phyloP scores from a whole-genome alignment of 2,113 vertebrate genomes.

The Trinectes maculatus region DNA sequence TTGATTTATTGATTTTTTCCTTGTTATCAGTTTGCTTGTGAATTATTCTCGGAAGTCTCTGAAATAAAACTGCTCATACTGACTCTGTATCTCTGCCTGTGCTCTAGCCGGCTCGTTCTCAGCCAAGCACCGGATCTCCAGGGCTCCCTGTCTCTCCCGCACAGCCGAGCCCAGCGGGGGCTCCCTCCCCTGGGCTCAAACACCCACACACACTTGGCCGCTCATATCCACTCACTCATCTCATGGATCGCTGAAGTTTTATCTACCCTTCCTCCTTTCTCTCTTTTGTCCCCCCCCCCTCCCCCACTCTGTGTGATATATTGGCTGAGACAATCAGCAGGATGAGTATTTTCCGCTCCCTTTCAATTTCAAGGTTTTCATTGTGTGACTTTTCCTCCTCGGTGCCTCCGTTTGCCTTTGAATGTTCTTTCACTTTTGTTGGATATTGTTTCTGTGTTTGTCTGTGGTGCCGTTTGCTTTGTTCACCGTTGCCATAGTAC shows the following conservation, averaged over 20 bases:
- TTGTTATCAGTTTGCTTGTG: too few relatives aligned
- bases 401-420: slow-evolving; percentile 9
- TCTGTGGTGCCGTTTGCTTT: slow-evolving; percentile 20
- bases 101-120: slow-evolving; percentile 74
- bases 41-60: slow-evolving; percentile 52
- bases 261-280: slow-evolving; percentile 32
- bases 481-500: slow-evolving; percentile 35
- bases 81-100: slow-evolving; percentile 81
- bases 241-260: slow-evolving; percentile 46
- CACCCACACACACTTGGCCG: slow-evolving; percentile 56
- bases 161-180: slow-evolving; percentile 71
- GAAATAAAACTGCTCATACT: slow-evolving; percentile 60
- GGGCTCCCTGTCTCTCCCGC: slow-evolving; percentile 70
- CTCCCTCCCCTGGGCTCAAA: slow-evolving; percentile 72
- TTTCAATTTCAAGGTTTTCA: slow-evolving; percentile 34
- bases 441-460: slow-evolving; percentile 14
- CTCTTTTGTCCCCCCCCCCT: slow-evolving; percentile 1
- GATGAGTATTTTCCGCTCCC: slow-evolving; percentile 69
- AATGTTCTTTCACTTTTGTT: slow-evolving; percentile 2
- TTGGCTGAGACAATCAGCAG: slow-evolving; percentile 40
- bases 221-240: slow-evolving; percentile 60
- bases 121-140: slow-evolving; percentile 71
- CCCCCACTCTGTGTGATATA: slow-evolving; percentile 7
- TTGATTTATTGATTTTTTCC: neutral
- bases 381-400: slow-evolving; percentile 16